Evolutionary conservation across 1,140 invertebrate genomes (phyloP), one percentile per base, ranked within the genome.

Genomic region (Xylocopa sonorina): DNA sequence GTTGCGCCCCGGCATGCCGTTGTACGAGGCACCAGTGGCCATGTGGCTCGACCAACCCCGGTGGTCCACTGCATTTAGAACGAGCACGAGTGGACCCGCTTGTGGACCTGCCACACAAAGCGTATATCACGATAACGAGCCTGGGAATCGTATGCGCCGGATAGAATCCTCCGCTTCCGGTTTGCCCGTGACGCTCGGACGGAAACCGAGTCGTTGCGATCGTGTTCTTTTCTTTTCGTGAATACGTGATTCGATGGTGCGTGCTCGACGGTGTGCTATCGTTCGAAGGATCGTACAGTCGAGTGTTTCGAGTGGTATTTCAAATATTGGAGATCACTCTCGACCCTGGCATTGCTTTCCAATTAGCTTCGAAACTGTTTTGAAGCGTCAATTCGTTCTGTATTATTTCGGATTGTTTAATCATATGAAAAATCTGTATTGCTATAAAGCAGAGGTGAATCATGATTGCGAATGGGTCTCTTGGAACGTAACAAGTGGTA

Each of bases 11-110:
- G 50, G 69, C 53, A 41, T 71, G 60, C 80, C 72, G 79, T 67
- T 78, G 50, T 32, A 85, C 79, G 55, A 82, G 82, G 81, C 64
- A 76, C n/a, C 62, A 68, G 84, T 80, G 75, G 80, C 84, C 79
- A 86, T 86, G 86, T 86, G 86, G 87, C 64, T 67, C 63, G 74
- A 55, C 67, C 84, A 64, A 82, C 75, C 69, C 66, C 57, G 87
- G 87, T 88, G 87, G 87, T 87, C 87, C 86, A 82, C 66, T 87
- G 84, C 80, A 83, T 88, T 88, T 85, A 88, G 85, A 87, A 87
- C 82, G 41, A n/a, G 69, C 62, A 82, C 86, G 79, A 82, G 84
- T 83, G 82, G 64, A 84, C 81, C 80, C 76, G 76, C 71, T 79
- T 60, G 68, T 80, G 86, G 76, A 82, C 76, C 83, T 69, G 79